Conservation (phyloP, 2,797 vertebrate species). For the Psittacula derbiana region DNA sequence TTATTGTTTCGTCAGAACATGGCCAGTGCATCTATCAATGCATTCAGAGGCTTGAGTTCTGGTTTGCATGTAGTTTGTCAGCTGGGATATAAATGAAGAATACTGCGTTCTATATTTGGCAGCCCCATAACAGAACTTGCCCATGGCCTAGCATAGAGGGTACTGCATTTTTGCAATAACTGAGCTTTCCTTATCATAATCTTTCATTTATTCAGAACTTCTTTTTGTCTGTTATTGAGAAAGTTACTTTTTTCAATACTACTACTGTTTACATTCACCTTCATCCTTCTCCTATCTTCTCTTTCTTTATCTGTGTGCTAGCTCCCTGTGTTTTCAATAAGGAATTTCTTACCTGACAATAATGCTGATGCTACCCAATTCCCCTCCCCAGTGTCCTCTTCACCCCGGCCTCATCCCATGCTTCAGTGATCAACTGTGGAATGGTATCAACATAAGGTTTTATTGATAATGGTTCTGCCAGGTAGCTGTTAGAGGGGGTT, state of each 20-base stretch:
- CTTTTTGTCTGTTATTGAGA: background rate
- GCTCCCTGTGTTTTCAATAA: background rate
- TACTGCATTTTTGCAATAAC: background rate
- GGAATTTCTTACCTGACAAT: background rate
- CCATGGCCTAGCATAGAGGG: background rate
- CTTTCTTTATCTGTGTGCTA: background rate
- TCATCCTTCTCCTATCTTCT: background rate
- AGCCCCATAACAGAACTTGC: background rate
- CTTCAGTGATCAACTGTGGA: background rate
- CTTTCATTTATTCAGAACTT: background rate
- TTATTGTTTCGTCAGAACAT: background rate
- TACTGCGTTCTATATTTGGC: background rate
- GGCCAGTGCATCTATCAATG: background rate
- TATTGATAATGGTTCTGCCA: background rate
- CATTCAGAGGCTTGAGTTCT: background rate
- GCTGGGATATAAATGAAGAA: background rate
- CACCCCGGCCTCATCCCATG: background rate
- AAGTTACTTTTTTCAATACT: background rate
- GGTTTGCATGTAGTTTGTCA: background rate
- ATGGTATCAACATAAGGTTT: background rate
- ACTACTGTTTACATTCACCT: background rate
- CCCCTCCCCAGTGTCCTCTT: background rate
- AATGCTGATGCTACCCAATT: background rate
- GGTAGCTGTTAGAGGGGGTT: background rate
- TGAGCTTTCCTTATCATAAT: background rate